Conservation (phyloP, 2,888 invertebrate genomes). For the Brenthis ino region DNA sequence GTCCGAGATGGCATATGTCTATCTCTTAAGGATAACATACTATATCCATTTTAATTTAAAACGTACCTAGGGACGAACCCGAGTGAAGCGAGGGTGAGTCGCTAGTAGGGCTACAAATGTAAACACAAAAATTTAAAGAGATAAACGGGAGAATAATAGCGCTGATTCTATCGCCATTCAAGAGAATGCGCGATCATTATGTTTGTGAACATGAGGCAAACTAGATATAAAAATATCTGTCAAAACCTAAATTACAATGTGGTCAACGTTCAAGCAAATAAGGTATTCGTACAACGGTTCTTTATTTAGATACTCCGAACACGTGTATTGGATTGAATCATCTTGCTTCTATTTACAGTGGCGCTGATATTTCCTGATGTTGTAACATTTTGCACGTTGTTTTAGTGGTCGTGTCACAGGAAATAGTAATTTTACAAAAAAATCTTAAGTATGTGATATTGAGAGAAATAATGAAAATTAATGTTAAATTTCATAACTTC, state of each 20-base stretch:
- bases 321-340: slow-evolving; percentile 71
- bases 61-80: too few relatives aligned
- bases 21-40: too few relatives aligned
- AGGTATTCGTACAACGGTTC: slow-evolving; percentile 70
- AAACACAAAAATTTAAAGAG: too few relatives aligned
- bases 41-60: too few relatives aligned
- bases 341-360: slow-evolving; percentile 57
- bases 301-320: slow-evolving; percentile 70
- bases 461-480: background rate
- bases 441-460: background rate
- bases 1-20: too few relatives aligned
- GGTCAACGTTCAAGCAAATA: slow-evolving; percentile 64
- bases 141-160: too few relatives aligned
- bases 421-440: background rate
- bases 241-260: slow-evolving; percentile 61
- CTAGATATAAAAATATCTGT: slow-evolving; percentile 51
- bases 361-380: slow-evolving; percentile 57
- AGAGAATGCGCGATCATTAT: slow-evolving; percentile 22
- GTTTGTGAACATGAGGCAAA: slow-evolving; percentile 50
- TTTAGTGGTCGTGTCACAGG: slow-evolving; percentile 15
- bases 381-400: slow-evolving; percentile 52
- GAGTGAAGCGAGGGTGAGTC: too few relatives aligned
- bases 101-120: too few relatives aligned
- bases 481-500: slow-evolving; percentile 17
- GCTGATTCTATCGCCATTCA: background rate